These are phyloP conservation scores for human DNA, from an alignment of 2,113 vertebrate genomes.

Conservation along the genomic window DNA sequence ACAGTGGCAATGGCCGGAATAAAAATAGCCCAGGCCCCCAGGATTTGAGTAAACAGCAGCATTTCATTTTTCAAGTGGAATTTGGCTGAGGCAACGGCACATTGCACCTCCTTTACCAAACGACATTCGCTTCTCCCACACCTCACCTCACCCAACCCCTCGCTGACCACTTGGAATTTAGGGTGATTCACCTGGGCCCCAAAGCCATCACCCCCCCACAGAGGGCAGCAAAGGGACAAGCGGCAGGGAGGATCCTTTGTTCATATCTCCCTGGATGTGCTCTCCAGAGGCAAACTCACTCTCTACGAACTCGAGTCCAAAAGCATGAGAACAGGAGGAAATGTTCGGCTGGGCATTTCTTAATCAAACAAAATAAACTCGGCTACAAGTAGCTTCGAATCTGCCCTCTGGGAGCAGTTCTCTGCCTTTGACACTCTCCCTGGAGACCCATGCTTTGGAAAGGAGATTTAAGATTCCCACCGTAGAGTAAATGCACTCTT, in stretches of 20 bases:
- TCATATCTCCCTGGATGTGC: background rate
- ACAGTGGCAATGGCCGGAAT: accelerated
- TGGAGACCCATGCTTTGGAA: background rate
- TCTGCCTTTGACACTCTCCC: background rate
- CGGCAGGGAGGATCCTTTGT: background rate
- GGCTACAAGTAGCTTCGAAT: background rate
- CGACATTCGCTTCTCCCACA: no score
- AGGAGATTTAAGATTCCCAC: slow-evolving; percentile 40
- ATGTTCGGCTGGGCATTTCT: background rate
- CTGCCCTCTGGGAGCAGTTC: slow-evolving; percentile 21
- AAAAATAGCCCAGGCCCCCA: background rate
- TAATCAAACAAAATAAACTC: slow-evolving; percentile 51
- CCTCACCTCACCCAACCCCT: accelerated
- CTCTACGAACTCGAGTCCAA: background rate
- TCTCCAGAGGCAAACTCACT: background rate
- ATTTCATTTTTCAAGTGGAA: background rate
- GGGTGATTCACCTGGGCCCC: background rate
- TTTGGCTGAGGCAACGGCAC: background rate
- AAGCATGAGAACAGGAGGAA: background rate
- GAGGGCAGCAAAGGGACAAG: background rate
- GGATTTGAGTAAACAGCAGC: background rate
- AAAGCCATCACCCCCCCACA: background rate
- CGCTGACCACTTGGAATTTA: background rate
- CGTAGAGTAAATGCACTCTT: background rate
- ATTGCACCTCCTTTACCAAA: no score